Evolutionary conservation across 1,140 invertebrate species (phyloP).

Genomic region (Dinoponera quadriceps): DNA sequence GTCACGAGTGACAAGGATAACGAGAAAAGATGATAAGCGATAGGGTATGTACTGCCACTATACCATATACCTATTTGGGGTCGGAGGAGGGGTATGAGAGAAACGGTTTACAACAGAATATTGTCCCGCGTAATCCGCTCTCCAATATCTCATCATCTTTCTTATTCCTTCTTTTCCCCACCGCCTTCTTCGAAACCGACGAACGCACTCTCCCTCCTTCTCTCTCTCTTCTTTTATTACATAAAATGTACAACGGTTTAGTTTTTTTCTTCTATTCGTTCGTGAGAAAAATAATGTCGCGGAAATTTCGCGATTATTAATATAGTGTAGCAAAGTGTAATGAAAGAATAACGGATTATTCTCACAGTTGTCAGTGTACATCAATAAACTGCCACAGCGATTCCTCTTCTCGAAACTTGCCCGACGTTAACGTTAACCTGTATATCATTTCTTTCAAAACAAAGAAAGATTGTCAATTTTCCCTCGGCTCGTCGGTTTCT

Average conservation of each 20-base stretch:
- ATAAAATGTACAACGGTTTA: slow-evolving; percentile 19
- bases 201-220: slow-evolving; percentile 32
- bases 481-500: neutral
- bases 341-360: slow-evolving; percentile 7
- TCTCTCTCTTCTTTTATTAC: slow-evolving; percentile 28
- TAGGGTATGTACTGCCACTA: slow-evolving; percentile 68
- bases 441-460: neutral
- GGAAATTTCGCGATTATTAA: slow-evolving; percentile 20
- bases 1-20: slow-evolving; percentile 20
- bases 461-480: neutral
- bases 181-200: slow-evolving; percentile 34
- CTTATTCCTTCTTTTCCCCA: slow-evolving; percentile 80
- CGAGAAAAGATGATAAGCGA: slow-evolving; percentile 45
- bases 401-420: neutral
- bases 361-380: neutral
- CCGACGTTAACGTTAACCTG: neutral
- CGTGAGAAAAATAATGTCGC: slow-evolving; percentile 33
- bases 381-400: neutral
- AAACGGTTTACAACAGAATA: slow-evolving; percentile 84
- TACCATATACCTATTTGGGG: slow-evolving; percentile 76
- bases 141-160: slow-evolving; percentile 86
- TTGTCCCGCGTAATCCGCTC: slow-evolving; percentile 84
- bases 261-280: slow-evolving; percentile 42
- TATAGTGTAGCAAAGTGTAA: slow-evolving; percentile 11
- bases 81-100: slow-evolving; percentile 73